Evolutionary conservation across 1,140 invertebrate species (phyloP).

Genomic region (Drosophila neocordata): DNA sequence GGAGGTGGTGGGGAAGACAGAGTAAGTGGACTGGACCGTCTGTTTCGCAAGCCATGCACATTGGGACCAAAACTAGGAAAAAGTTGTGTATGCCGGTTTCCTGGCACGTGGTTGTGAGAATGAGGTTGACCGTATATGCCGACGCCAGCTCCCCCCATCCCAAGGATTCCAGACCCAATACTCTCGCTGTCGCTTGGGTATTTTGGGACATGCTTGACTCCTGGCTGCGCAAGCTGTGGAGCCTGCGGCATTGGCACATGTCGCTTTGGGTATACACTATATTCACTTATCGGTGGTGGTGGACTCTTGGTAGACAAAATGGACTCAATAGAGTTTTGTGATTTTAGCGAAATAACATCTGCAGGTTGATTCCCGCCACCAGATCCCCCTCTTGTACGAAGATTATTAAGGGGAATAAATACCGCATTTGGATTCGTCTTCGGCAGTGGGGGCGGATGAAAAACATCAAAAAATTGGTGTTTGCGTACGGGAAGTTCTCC

Average conservation of each 20-base stretch:
- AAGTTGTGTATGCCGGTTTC: slow-evolving; percentile 72
- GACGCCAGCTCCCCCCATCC: slow-evolving; percentile 1
- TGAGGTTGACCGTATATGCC: slow-evolving; percentile 30
- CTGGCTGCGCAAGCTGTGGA: background rate
- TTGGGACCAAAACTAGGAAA: slow-evolving; percentile 72
- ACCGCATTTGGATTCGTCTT: slow-evolving; percentile 61
- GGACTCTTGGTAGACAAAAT: slow-evolving; percentile 80
- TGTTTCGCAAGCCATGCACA: slow-evolving; percentile 53
- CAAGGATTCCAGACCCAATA: slow-evolving; percentile 84
- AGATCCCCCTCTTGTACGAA: slow-evolving; percentile 20
- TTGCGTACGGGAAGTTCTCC: slow-evolving; percentile 71
- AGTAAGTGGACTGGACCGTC: slow-evolving; percentile 85
- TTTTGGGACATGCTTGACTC: slow-evolving; percentile 85
- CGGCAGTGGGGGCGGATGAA: slow-evolving; percentile 57
- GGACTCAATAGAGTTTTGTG: slow-evolving; percentile 82
- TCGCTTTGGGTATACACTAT: slow-evolving; percentile 65
- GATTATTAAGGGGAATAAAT: slow-evolving; percentile 67
- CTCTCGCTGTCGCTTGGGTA: slow-evolving; percentile 86
- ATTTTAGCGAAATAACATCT: slow-evolving; percentile 78
- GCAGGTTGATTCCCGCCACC: slow-evolving; percentile 34
- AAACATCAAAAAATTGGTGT: slow-evolving; percentile 76
- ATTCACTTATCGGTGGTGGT: slow-evolving; percentile 60
- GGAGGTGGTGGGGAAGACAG: slow-evolving; percentile 82
- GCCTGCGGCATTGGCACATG: slow-evolving; percentile 64
- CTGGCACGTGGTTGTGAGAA: slow-evolving; percentile 35